Conservation (phyloP, 2,888 invertebrate genomes). For the Bombylius discolor region DNA sequence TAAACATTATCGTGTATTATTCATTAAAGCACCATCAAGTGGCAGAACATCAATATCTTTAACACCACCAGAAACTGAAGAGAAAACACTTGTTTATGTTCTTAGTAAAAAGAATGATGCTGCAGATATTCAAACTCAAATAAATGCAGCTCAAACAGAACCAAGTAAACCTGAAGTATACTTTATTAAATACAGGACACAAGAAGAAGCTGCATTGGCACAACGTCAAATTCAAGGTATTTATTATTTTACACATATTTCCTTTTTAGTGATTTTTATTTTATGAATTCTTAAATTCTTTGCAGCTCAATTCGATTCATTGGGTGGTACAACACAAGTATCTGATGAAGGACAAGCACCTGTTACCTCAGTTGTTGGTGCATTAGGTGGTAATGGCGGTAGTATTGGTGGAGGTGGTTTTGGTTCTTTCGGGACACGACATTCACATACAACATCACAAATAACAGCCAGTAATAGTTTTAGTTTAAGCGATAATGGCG, state of each 20-base stretch:
- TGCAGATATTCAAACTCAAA: constrained; percentile 7
- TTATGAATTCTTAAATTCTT: too few relatives aligned
- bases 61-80: constrained; percentile 8
- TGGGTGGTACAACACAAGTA: constrained; percentile 32
- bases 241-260: not conserved
- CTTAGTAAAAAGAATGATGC: constrained; percentile 9
- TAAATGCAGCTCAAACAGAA: constrained; percentile 7
- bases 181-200: constrained; percentile 13
- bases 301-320: constrained; percentile 30
- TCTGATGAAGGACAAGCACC: constrained; percentile 33
- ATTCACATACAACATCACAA: not conserved
- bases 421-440: not conserved
- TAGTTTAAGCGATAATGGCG: not conserved
- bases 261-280: not conserved
- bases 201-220: constrained; percentile 12
- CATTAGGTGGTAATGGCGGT: constrained; percentile 18
- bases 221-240: constrained; percentile 14
- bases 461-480: not conserved
- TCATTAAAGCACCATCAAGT: constrained; percentile 4
- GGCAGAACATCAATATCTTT: constrained; percentile 4
- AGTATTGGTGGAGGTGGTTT: not conserved
- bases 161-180: constrained; percentile 14
- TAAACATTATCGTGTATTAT: constrained; percentile 7
- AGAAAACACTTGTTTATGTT: constrained; percentile 9
- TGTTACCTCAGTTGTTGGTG: constrained; percentile 32